Conservation (phyloP, 1,140 invertebrate genomes). For the Dryas iulia region DNA sequence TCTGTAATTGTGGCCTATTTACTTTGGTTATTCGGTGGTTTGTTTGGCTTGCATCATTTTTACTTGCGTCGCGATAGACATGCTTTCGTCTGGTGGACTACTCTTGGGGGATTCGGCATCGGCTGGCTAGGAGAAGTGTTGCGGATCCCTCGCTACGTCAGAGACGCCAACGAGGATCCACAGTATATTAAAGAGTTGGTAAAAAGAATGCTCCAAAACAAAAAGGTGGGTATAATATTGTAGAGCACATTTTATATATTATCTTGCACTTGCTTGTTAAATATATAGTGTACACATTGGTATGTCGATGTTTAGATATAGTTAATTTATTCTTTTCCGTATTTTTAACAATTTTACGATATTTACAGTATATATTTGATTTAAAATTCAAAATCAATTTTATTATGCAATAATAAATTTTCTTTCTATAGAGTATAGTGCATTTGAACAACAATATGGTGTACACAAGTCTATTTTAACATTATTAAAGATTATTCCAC, state of each 20-base stretch:
- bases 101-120: constrained; percentile 92
- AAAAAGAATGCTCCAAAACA: constrained; percentile 82
- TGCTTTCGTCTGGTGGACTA: constrained; percentile 93
- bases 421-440: too few relatives aligned
- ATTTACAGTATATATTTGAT: background rate
- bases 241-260: background rate
- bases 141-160: constrained; percentile 92
- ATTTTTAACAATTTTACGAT: background rate
- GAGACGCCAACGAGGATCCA: constrained; percentile 91
- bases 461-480: background rate
- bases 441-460: background rate
- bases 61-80: constrained; percentile 94
- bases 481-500: background rate
- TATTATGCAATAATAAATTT: too few relatives aligned
- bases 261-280: background rate
- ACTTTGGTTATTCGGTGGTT: constrained; percentile 92
- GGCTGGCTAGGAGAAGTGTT: constrained; percentile 94
- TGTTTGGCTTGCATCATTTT: constrained; percentile 94
- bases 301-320: background rate
- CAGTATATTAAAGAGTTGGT: constrained; percentile 85
- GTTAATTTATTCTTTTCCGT: background rate
- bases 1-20: constrained; percentile 88
- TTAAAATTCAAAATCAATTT: background rate
- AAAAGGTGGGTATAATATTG: constrained; percentile 79
- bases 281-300: background rate